phyloP scores from a whole-genome alignment of 2,888 invertebrate species.

The Melikaiella ostensackeni region DNA sequence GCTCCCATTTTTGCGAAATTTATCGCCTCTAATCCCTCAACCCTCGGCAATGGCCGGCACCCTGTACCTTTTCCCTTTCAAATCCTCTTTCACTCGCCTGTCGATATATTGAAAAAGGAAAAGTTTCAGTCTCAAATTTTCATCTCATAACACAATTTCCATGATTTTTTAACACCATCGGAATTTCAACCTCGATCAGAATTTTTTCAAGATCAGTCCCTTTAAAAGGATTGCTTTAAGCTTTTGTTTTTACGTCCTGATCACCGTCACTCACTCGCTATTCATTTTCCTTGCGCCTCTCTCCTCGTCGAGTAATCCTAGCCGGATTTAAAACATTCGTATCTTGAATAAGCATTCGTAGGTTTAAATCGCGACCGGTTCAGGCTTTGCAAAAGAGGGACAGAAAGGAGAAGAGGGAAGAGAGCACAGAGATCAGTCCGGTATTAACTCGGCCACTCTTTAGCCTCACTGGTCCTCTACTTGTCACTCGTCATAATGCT shows the following conservation, averaged over 20 bases:
- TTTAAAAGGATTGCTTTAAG: conserved; percentile 31
- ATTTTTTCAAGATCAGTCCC: conserved; percentile 56
- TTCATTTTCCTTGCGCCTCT: conserved; percentile 38
- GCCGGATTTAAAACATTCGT: conserved; percentile 74
- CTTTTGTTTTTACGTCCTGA: conserved; percentile 16
- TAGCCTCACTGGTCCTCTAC: conserved; percentile 66
- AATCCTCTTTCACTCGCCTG: conserved; percentile 56
- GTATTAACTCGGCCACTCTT: conserved; percentile 69
- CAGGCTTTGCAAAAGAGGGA: conserved; percentile 40
- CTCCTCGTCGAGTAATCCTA: conserved; percentile 64
- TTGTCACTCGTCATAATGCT: conserved; percentile 68
- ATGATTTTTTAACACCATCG: conserved; percentile 50
- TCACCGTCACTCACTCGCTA: conserved; percentile 35
- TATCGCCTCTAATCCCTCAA: conserved; percentile 77
- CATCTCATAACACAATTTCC: conserved; percentile 51
- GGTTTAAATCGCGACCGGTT: conserved; percentile 57
- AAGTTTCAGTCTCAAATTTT: conserved; percentile 45
- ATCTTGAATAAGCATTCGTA: conserved; percentile 73
- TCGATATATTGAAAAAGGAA: conserved; percentile 39
- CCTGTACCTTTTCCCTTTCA: conserved; percentile 55
- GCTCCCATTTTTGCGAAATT: conserved; percentile 77
- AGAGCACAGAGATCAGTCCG: conserved; percentile 41
- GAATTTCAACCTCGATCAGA: conserved; percentile 46
- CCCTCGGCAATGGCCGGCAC: conserved; percentile 59
- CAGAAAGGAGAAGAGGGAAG: conserved; percentile 44